Evolutionary conservation across 2,888 invertebrate species (phyloP), one percentile per base, ranked within the genome.

Genomic region (Caenorhabditis afra): DNA sequence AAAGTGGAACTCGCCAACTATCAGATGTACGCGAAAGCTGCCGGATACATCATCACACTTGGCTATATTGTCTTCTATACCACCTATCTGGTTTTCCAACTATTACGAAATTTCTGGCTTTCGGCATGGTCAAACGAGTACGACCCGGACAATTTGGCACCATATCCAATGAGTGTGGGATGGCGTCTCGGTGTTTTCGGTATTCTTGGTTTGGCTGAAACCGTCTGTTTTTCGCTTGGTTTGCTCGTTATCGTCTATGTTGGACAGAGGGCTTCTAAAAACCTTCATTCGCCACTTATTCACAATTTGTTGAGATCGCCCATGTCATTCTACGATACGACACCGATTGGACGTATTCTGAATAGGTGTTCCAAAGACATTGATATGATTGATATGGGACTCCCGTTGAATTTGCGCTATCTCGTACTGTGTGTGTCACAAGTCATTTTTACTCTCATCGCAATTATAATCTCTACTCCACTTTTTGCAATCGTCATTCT

Each of bases 1-100:
- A 89, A 91, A 84, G 95, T 98, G 2, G 95, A 95, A 91, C 94
- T 94, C 93, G 92, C 92, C 75, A 96, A 97, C 0, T 97, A 97
- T 91, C 93, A 94, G 87, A 94, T 95, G 91, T 98, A 97, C 91
- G 92, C 96, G 85, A 93, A 93, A 91, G 41, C 41, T 3, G 41
- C 41, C 11, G 41, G 41, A 11, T 41, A 41, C 11, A 41, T 41
- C 41, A 41, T 41, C 41, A 5, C 29, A 5, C 3, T 3, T 7
- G 41, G 12, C 41, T 41, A 14, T 14, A 14, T 41, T 11, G 41
- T 11, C 41, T 41, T 41, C 41, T 94, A 12, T 95, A 96, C 2
- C 92, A 95, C 58, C 74, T 94, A 0, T 93, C 96, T 91, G 94
- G 96, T 90, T 92, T 65, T 14, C 84, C 85, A 45, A 8, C 81